A percentile compares a stretch with the other conserved stretches of the same genome.
These are phyloP conservation scores for Nibea albiflora DNA, from an alignment of 2,113 vertebrate species.

Conservation along the genomic window DNA sequence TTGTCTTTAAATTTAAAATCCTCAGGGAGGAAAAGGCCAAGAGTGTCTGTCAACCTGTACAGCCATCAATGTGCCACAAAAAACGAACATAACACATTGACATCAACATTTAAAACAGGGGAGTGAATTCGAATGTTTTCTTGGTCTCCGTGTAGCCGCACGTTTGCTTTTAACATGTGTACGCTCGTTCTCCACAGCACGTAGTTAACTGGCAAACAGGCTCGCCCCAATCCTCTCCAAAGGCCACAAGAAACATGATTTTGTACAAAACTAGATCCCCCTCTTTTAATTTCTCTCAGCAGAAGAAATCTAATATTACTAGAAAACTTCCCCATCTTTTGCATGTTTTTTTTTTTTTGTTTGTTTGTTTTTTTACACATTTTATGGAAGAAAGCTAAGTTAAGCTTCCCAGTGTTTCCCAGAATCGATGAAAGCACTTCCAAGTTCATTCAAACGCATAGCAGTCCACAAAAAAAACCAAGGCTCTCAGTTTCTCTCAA, in stretches of 20 bases:
- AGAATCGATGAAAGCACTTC: conserved; percentile 78
- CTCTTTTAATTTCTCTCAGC: conserved; percentile 56
- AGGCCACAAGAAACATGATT: conserved; percentile 79
- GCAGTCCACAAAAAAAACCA: conserved; percentile 74
- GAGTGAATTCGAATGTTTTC: conserved; percentile 81
- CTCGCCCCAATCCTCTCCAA: conserved; percentile 65
- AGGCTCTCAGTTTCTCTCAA: conserved; percentile 71
- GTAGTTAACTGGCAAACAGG: conserved; percentile 57
- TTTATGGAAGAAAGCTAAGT: conserved; percentile 81
- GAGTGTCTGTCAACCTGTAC: conserved; percentile 74
- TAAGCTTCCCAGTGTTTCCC: conserved; percentile 84
- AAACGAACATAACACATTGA: conserved; percentile 86
- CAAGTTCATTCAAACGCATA: conserved; percentile 77
- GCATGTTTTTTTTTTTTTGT: conserved; percentile 35
- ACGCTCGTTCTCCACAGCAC: conserved; percentile 65
- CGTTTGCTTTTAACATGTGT: conserved; percentile 80
- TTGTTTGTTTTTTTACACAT: conserved; percentile 67
- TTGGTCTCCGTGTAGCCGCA: conserved; percentile 66
- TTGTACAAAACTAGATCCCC: conserved; percentile 79
- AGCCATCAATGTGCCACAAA: conserved; percentile 82
- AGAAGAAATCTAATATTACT: conserved; percentile 77
- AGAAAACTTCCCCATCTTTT: conserved; percentile 72
- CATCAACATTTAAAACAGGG: conserved; percentile 93
- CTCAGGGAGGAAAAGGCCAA: conserved; percentile 66
- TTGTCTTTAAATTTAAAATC: conserved; percentile 77